Conservation (phyloP, 1,140 invertebrate species). For the Ridgeia piscesae region DNA sequence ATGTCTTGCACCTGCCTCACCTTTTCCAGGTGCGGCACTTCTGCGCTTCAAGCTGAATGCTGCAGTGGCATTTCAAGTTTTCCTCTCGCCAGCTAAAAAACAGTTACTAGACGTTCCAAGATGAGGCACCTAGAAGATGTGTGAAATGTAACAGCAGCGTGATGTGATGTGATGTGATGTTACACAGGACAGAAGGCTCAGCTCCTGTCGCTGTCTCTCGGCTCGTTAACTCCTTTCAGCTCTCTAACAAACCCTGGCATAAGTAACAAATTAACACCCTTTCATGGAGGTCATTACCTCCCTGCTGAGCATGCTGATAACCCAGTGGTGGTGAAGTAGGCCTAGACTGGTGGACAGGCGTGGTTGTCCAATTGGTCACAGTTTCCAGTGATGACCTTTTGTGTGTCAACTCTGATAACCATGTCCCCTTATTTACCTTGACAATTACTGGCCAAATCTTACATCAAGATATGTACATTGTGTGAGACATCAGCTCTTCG, state of each 20-base stretch:
- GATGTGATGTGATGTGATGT: no score
- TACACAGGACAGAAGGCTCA: not conserved
- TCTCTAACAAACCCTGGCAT: not conserved
- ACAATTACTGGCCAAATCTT: no score
- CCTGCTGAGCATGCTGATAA: not conserved
- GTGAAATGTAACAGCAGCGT: not conserved
- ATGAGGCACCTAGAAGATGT: not conserved
- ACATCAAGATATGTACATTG: no score
- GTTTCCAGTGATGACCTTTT: not conserved
- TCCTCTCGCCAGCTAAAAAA: not conserved
- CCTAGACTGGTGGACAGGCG: not conserved
- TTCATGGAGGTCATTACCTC: not conserved
- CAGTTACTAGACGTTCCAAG: not conserved
- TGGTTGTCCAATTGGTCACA: not conserved
- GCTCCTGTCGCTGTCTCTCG: not conserved
- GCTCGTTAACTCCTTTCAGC: not conserved
- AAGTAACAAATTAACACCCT: not conserved
- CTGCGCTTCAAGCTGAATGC: not conserved
- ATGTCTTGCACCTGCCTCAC: not conserved
- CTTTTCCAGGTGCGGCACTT: not conserved
- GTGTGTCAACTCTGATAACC: not conserved
- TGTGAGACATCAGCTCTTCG: no score
- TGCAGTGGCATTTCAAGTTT: not conserved
- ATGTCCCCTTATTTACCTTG: no score
- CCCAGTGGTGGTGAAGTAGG: not conserved